phyloP scores from a whole-genome alignment of 2,888 invertebrate genomes.

The Melinaea marsaeus region DNA sequence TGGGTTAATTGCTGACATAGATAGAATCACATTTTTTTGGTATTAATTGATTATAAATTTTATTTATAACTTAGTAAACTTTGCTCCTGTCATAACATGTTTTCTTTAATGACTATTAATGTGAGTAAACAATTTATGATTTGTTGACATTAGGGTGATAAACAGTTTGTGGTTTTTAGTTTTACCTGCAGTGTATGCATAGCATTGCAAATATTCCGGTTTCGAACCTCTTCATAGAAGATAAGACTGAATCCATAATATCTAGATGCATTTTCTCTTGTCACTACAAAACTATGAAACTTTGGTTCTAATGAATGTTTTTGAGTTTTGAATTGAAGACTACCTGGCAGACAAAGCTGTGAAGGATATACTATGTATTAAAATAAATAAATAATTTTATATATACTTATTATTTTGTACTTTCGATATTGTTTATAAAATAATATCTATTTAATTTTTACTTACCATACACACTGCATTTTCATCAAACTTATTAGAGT shows the following conservation, averaged over 20 bases:
- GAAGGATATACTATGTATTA: constrained; percentile 34
- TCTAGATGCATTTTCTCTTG: constrained; percentile 96
- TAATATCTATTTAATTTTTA: constrained; percentile 20
- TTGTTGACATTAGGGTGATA: neutral
- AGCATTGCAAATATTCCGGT: constrained; percentile 94
- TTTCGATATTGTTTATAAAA: neutral
- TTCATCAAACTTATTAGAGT: constrained; percentile 94
- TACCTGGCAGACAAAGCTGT: constrained; percentile 96
- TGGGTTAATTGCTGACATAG: no score
- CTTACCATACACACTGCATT: constrained; percentile 97
- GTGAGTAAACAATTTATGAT: neutral
- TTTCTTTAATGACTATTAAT: neutral
- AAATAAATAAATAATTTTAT: neutral
- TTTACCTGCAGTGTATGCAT: constrained; percentile 95
- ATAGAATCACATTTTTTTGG: no score
- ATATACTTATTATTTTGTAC: constrained; percentile 1
- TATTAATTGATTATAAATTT: no score
- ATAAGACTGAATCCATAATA: constrained; percentile 96
- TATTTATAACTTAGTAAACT: no score
- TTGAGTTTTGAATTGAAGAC: constrained; percentile 95
- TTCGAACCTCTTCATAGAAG: constrained; percentile 97
- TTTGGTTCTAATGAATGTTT: constrained; percentile 90
- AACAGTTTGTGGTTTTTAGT: neutral
- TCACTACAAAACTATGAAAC: constrained; percentile 98
- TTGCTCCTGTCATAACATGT: no score